Conservation (phyloP, 2,888 invertebrate species). For the Drosophila paucipuncta region DNA sequence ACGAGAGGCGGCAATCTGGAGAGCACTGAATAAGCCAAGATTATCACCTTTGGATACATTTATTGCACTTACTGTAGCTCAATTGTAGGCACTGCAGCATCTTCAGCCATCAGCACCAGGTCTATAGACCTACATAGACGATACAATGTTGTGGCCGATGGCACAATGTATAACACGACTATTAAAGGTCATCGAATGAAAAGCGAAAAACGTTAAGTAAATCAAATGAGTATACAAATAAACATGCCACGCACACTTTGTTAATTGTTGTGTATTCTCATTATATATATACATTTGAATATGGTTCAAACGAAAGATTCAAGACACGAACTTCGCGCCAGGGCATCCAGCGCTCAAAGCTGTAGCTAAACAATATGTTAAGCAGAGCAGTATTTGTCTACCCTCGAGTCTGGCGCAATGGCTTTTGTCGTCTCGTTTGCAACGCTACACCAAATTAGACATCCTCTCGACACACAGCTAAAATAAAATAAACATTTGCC, state of each 20-base stretch:
- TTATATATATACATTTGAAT: conserved; percentile 42
- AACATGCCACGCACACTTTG: conserved; percentile 50
- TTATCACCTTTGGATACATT: conserved; percentile 73
- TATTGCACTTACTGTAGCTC: conserved; percentile 75
- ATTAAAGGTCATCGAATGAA: conserved; percentile 69
- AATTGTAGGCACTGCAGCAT: conserved; percentile 55
- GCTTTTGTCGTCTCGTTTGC: conserved; percentile 31
- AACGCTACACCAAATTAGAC: conserved; percentile 50
- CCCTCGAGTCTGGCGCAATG: conserved; percentile 35
- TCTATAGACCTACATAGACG: conserved; percentile 51
- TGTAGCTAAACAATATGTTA: conserved; percentile 10
- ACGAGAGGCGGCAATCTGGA: conserved; percentile 50
- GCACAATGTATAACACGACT: conserved; percentile 73
- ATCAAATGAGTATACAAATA: conserved; percentile 66
- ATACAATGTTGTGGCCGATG: conserved; percentile 49
- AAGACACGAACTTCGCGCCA: conserved; percentile 69
- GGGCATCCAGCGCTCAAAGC: background rate
- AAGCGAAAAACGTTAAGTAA: conserved; percentile 63
- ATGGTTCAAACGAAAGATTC: conserved; percentile 67
- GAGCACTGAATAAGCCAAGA: conserved; percentile 74
- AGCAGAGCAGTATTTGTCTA: conserved; percentile 47
- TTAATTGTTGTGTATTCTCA: conserved; percentile 65
- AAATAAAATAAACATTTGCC: conserved; percentile 19
- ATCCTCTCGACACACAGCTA: conserved; percentile 34
- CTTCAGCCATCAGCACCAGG: conserved; percentile 26